Percentiles rank a stretch among this genome's conserved stretches.
These are phyloP conservation scores for Gymnogyps californianus DNA, from an alignment of 2,113 vertebrate genomes.

Conservation along the genomic window DNA sequence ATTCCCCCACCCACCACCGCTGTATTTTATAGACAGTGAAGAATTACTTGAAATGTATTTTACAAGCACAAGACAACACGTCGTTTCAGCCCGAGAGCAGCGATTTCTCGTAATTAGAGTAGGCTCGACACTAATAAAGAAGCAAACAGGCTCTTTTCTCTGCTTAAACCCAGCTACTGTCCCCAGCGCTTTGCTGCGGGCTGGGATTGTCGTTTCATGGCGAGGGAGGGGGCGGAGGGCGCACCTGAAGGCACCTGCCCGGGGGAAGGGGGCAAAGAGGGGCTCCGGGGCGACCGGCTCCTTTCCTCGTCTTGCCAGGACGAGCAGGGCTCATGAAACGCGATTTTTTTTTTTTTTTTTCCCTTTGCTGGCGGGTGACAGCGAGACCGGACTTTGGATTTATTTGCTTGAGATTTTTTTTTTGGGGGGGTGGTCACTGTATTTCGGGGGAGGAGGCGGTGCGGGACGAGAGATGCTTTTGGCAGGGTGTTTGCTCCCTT, in stretches of 20 bases:
- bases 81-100: constrained; percentile 29
- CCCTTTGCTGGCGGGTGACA: neutral
- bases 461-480: neutral
- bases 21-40: constrained; percentile 20
- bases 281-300: neutral
- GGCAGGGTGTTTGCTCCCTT: neutral
- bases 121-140: constrained; percentile 46
- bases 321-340: neutral
- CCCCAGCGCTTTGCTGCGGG: neutral
- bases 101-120: constrained; percentile 39
- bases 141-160: neutral
- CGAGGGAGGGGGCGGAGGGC: neutral
- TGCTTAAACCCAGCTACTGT: neutral
- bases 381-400: neutral
- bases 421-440: neutral
- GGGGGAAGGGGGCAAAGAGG: neutral
- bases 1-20: neutral
- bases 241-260: constrained; percentile 10
- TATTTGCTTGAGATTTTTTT: neutral
- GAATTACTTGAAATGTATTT: constrained; percentile 39
- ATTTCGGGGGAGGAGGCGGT: neutral
- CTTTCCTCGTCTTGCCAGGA: neutral
- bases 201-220: neutral
- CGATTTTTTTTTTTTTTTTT: neutral
- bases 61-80: constrained; percentile 44